Percentiles rank a stretch among this genome's conserved stretches.
Conservation (phyloP, 2,797 vertebrate genomes). For the Arnoldichthys spilopterus region DNA sequence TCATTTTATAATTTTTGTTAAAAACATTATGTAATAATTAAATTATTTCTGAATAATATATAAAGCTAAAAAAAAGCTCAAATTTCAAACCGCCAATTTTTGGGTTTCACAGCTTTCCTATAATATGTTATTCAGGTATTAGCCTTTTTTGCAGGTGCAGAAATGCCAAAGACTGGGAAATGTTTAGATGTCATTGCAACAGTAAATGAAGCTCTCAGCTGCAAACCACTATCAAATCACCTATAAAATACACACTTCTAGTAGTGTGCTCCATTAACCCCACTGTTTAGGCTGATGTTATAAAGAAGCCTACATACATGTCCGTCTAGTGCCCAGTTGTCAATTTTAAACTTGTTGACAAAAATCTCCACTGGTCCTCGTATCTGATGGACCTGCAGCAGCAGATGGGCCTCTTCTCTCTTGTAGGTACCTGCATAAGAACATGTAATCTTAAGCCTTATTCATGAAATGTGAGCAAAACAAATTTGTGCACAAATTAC, state of each 20-base stretch:
- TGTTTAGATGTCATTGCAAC: too few relatives aligned
- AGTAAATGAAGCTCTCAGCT: not conserved
- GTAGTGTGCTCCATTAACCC: not conserved
- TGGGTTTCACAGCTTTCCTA: too few relatives aligned
- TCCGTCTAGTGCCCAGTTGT: slow-evolving; percentile 96
- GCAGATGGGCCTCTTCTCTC: slow-evolving; percentile 91
- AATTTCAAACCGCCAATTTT: too few relatives aligned
- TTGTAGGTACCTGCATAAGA: slow-evolving; percentile 85
- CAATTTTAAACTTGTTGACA: slow-evolving; percentile 93
- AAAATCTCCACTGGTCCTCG: slow-evolving; percentile 93
- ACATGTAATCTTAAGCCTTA: not conserved
- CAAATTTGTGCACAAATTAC: too few relatives aligned
- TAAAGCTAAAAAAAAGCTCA: too few relatives aligned
- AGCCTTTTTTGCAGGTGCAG: not conserved
- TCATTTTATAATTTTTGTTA: too few relatives aligned
- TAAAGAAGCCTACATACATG: slow-evolving; percentile 82
- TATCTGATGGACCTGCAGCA: slow-evolving; percentile 94
- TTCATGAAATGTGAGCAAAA: too few relatives aligned
- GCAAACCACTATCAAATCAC: not conserved
- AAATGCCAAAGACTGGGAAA: not conserved
- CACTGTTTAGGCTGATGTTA: not conserved
- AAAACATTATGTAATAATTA: too few relatives aligned
- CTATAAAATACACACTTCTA: not conserved
- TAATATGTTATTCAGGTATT: too few relatives aligned
- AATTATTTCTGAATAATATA: too few relatives aligned